phyloP scores from a whole-genome alignment of 2,113 vertebrate species.

The Tetrao urogallus region DNA sequence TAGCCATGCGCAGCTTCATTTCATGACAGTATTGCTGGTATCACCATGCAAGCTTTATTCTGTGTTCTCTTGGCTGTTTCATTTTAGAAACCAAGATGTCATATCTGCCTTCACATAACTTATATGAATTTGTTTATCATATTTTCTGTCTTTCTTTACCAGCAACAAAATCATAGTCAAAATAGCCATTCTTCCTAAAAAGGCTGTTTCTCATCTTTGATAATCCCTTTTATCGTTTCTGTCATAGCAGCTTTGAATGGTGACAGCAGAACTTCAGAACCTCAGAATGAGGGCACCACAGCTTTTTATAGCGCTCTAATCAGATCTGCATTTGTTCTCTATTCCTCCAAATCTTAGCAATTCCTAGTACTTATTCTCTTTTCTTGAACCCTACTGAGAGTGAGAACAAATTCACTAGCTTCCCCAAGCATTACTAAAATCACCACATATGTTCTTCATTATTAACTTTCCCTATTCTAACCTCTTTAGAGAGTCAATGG shows the following conservation, averaged over 20 bases:
- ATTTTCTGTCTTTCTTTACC: background rate
- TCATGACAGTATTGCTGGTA: background rate
- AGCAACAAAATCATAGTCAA: background rate
- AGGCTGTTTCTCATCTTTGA: background rate
- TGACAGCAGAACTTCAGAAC: fast-evolving
- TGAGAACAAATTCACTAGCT: background rate
- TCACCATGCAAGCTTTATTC: background rate
- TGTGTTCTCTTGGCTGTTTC: background rate
- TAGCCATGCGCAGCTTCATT: background rate
- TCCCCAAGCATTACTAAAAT: background rate
- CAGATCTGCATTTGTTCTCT: background rate
- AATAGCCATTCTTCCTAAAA: background rate
- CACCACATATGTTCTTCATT: background rate
- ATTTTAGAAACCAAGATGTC: background rate
- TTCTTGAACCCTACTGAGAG: background rate
- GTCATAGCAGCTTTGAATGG: background rate
- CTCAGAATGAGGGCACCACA: background rate
- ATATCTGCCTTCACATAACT: background rate
- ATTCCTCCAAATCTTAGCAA: background rate
- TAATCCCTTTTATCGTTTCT: background rate
- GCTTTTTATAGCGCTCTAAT: background rate
- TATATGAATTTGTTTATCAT: background rate
- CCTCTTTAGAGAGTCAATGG: background rate
- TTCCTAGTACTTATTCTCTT: background rate
- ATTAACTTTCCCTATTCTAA: fast-evolving